These are phyloP conservation scores for Gymnodraco acuticeps DNA, from an alignment of 2,797 vertebrate genomes.

Conservation along the genomic window DNA sequence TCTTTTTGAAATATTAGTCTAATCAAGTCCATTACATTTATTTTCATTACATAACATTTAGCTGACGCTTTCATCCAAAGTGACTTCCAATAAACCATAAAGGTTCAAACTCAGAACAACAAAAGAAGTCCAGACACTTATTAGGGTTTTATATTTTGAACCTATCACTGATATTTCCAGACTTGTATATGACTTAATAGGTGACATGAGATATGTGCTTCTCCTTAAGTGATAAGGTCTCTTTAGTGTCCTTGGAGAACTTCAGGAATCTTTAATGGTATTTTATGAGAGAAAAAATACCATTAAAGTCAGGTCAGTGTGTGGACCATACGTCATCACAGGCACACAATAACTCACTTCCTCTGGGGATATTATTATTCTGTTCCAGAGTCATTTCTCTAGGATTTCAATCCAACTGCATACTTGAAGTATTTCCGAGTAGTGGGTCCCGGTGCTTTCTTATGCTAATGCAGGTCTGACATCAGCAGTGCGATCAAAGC, in stretches of 20 bases:
- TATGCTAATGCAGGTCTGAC: constrained; percentile 93
- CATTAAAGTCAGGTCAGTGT: constrained; percentile 29
- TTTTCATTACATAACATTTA: too few relatives aligned
- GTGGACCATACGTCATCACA: constrained; percentile 29
- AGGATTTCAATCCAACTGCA: not conserved
- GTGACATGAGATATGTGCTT: not conserved
- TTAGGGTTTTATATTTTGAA: not conserved
- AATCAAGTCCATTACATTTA: not conserved
- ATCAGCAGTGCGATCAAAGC: constrained; percentile 92
- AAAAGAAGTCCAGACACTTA: not conserved
- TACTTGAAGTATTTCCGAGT: not conserved
- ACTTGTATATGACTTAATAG: not conserved
- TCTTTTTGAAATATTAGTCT: not conserved
- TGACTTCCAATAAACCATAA: too few relatives aligned
- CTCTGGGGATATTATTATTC: constrained; percentile 22
- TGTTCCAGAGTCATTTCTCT: constrained; percentile 1
- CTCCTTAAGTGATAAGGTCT: constrained; percentile 8
- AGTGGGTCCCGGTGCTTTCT: constrained; percentile 80
- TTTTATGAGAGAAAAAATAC: constrained; percentile 32
- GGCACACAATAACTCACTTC: constrained; percentile 22
- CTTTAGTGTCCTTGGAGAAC: constrained; percentile 13
- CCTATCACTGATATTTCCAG: not conserved
- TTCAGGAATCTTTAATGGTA: constrained; percentile 3
- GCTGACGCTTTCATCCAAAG: too few relatives aligned
- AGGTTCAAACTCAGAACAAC: too few relatives aligned